Percentiles rank a stretch among this genome's conserved stretches.
Conservation (phyloP, 1,140 invertebrate genomes). For the Mactra quadrangularis region DNA sequence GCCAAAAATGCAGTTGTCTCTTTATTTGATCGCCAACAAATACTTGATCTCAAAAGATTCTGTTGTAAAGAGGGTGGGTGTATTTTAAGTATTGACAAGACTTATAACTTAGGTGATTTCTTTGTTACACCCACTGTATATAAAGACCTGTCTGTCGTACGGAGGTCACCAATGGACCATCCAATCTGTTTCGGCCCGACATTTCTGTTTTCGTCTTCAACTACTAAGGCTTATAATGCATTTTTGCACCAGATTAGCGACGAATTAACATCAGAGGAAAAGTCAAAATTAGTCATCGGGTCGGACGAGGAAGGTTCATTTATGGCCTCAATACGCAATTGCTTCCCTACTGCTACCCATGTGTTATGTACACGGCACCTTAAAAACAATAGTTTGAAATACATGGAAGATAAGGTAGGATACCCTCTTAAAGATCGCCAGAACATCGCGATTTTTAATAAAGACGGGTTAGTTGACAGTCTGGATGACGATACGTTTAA, state of each 20-base stretch:
- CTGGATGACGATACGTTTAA: conserved; percentile 2
- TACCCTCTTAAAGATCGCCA: conserved; percentile 15
- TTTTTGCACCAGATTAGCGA: conserved; percentile 3
- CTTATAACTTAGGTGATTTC: conserved; percentile 10
- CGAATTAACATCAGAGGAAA: background rate
- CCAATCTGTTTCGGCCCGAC: conserved; percentile 35
- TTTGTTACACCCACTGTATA: conserved; percentile 18
- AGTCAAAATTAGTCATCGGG: background rate
- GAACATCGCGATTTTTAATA: background rate
- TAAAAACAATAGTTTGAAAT: conserved; percentile 11
- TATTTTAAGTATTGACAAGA: conserved; percentile 8
- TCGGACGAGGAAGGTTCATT: conserved; percentile 11
- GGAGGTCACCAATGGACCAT: conserved; percentile 7
- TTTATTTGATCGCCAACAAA: background rate
- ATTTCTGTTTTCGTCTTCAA: background rate
- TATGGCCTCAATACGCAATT: background rate
- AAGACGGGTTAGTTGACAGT: conserved; percentile 3
- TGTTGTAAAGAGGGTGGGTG: conserved; percentile 2
- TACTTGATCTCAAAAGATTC: conserved; percentile 4
- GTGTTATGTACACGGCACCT: conserved; percentile 23
- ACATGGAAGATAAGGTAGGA: conserved; percentile 37
- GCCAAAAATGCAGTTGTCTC: background rate
- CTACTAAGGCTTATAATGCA: background rate
- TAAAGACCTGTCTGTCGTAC: conserved; percentile 7
- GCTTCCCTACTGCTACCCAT: conserved; percentile 7